Percentiles rank a stretch among this genome's conserved stretches.
These are phyloP conservation scores for Ambastaia sidthimunki DNA, from an alignment of 2,797 vertebrate species.

Conservation along the genomic window DNA sequence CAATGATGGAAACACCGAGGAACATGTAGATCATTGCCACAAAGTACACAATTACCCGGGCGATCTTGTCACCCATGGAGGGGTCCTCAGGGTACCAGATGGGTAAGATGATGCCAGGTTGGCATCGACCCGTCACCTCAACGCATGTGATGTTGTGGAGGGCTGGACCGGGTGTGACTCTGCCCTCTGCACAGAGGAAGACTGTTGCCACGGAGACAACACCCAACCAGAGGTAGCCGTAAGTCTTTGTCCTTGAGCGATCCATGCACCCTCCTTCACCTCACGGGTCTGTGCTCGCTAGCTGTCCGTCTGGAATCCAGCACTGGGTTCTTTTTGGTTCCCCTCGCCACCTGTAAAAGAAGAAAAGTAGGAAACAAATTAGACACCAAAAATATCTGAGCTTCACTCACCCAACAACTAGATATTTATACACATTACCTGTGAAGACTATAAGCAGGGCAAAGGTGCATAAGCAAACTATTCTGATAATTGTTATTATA, in stretches of 20 bases:
- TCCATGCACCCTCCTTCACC: constrained; percentile 92
- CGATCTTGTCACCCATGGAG: constrained; percentile 98
- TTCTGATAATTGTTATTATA: neutral
- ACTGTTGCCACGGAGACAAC: constrained; percentile 77
- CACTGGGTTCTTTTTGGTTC: constrained; percentile 74
- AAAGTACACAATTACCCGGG: constrained; percentile 98
- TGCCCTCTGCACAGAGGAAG: constrained; percentile 81
- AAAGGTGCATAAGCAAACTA: too few relatives aligned
- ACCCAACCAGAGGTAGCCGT: constrained; percentile 93
- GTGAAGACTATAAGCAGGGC: too few relatives aligned
- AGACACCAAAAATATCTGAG: constrained; percentile 32
- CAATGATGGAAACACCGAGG: constrained; percentile 97
- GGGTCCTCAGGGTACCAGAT: constrained; percentile 99
- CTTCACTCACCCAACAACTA: neutral
- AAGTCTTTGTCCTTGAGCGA: constrained; percentile 89
- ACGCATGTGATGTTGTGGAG: constrained; percentile 87
- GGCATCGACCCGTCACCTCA: constrained; percentile 86
- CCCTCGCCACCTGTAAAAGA: constrained; percentile 68
- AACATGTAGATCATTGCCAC: constrained; percentile 99
- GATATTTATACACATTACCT: too few relatives aligned
- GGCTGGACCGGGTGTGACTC: constrained; percentile 81
- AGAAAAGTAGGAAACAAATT: constrained; percentile 45
- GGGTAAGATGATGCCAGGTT: constrained; percentile 92
- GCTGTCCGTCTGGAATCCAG: constrained; percentile 79
- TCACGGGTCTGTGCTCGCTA: constrained; percentile 83